Evolutionary conservation across 2,797 vertebrate species (phyloP), one percentile per base, ranked within the genome.

Genomic region (Anguilla obscura): DNA sequence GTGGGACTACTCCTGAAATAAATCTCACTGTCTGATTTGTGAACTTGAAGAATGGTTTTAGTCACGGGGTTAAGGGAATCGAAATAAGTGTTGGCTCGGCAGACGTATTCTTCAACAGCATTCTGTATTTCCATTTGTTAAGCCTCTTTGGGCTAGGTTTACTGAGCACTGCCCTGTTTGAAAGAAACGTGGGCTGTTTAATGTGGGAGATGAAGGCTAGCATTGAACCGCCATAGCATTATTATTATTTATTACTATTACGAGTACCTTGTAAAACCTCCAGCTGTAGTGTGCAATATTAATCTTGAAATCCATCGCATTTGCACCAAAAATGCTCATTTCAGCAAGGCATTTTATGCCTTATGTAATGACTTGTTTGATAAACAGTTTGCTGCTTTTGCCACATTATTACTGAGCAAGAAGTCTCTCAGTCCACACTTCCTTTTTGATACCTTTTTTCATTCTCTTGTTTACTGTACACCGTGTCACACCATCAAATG

Each of bases 401-500:
- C 33, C 48, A 80, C 85, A 30, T 52, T 84, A 76, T 87, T 87
- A 71, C 86, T 79, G 80, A 86, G 71, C 27, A 88, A 84, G 87
- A 60, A 63, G 40, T 36, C 80, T 86, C 86, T 89, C 84, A 88
- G 87, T 83, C 86, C 83, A n/a, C 21, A 85, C 85, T 86, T 88
- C 89, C 89, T 85, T 88, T 90, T 89, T 86, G 74, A 88, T 89
- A 90, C 71, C 86, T 91, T 90, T 90, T 88, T 85, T 88, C 82
- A 88, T 89, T 87, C 88, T 91, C 91, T 92, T 90, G 91, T 92
- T 93, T 93, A 93, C 92, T 93, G 91, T 93, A 93, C 88, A 88
- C 88, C 90, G 87, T 93, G 85, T 89, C 90, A 88, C 91, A 84
- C 91, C 91, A 90, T 91, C 90, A 89, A 90, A 92, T 91, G 91